These are phyloP conservation scores for Eudyptes chrysolophus DNA, from an alignment of 2,113 vertebrate species.

Conservation along the genomic window DNA sequence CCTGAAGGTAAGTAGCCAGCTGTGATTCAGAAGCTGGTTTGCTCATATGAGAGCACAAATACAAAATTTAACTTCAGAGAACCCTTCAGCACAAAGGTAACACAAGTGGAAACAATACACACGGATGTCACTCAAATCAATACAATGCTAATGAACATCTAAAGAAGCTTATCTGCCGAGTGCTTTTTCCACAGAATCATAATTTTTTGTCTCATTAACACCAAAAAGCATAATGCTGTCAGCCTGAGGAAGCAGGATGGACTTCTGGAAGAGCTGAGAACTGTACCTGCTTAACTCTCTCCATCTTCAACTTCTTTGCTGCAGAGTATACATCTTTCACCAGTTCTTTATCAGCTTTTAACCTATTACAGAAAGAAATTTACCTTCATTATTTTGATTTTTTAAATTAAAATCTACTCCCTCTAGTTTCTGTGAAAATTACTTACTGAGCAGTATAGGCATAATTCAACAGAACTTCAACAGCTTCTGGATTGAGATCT, in stretches of 20 bases:
- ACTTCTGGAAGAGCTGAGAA: background rate
- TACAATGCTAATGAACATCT: background rate
- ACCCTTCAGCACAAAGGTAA: background rate
- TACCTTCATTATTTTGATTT: background rate
- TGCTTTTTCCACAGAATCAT: background rate
- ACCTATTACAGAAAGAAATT: constrained; percentile 69
- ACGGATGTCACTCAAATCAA: background rate
- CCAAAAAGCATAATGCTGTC: background rate
- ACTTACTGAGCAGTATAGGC: constrained; percentile 99
- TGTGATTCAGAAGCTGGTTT: background rate
- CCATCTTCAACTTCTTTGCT: constrained; percentile 97
- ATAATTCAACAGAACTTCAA: constrained; percentile 96
- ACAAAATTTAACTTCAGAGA: background rate
- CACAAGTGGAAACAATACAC: background rate
- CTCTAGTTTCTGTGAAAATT: background rate
- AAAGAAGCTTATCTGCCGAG: background rate
- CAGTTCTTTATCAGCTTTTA: constrained; percentile 96
- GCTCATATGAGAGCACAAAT: background rate
- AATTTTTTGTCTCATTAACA: background rate
- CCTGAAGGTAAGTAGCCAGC: background rate
- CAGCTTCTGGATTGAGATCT: constrained; percentile 94
- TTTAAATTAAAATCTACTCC: background rate
- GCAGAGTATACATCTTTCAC: constrained; percentile 98
- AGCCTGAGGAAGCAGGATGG: background rate
- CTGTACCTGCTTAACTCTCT: constrained; percentile 93